Base-by-base conservation (phyloP, 2,113 vertebrate genomes). In the Bos indicus region DNA sequence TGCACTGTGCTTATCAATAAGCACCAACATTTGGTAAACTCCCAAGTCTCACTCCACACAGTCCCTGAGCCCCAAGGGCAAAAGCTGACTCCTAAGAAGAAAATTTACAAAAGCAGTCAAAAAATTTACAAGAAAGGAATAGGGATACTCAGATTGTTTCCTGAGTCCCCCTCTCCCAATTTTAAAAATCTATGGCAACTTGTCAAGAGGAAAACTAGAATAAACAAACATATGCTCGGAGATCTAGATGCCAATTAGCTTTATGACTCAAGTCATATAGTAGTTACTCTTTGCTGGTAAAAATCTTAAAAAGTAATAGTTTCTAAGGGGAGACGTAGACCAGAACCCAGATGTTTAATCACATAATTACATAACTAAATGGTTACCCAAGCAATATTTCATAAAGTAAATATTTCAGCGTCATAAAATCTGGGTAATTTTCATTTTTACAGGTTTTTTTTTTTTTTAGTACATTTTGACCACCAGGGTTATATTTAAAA, bases 351-450 rank as follows among this genome's bases (percentile, higher is more conserved):
- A 91, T 90, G 84, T 94, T 91, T 88, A 95, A 93, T 95, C 64
- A 91, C 5, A 8, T 85, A 93, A 98, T 77, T 85, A 90, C n/a
- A 16, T 71, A 94, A 97, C 60, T 87, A 97, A 96, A 98, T 33
- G 60, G 85, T 62, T 59, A 74, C 16, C 95, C 60, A 95, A 83
- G 30, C 15, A 80, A 64, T 94, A 87, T 52, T 78, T 94, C 94
- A 87, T 48, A 93, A 91, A 67, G 90, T 33, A 84, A 88, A 96
- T 62, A 84, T 64, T 36, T 51, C 25, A 52, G 13, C 25, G 1
- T 51, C 40, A 95, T 96, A 95, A 83, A 97, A 80, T 92, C 54
- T 86, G n/a, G 17, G 80, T 57, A 89, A 16, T 43, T 95, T 62
- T 97, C 51, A 96, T 43, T 94, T 96, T 93, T 84, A 74, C 13